Evolutionary conservation across 2,888 invertebrate species (phyloP), one percentile per base, ranked within the genome.

Genomic region (Cactoblastis cactorum): DNA sequence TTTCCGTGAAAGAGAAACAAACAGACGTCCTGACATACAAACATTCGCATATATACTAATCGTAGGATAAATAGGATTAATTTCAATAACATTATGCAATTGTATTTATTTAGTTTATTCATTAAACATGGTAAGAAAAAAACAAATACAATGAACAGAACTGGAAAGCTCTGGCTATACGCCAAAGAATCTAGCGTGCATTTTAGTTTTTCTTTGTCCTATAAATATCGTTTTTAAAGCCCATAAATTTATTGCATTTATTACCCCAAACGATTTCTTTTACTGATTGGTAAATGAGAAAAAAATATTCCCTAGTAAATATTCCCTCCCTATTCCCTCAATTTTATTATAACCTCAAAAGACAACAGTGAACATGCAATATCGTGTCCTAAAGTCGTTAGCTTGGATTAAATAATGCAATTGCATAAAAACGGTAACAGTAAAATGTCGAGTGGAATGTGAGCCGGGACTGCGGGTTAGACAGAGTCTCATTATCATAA

Each of bases 381-480:
- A 15, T 43, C 43, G 28, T 43, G 43, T 28, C 15, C 4, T 3
- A 9, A 15, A 28, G 43, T 2, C 14, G 17, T 43, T 43, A 43
- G 17, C 9, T 17, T 32, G 43, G 28, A 32, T 17, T 43, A 43
- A 43, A 43, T 43, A 43, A 32, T 43, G 43, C 43, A 43, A 43
- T 43, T 43, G 28, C 43, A 43, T 43, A 43, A 43, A 43, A 43
- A 43, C 8, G 24, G 15, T 38, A 38, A n/a, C 28, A 43, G 11
- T 43, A 32, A 28, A 43, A 43, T 43, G 15, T 32, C 43, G 32
- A 28, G 43, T 43, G 15, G 32, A 43, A 17, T 37, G 37, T 8
- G 17, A 37, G 5, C 8, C 35, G 8, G 15, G 37, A 15, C 37
- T 37, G 4, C 37, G 2, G 15, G 37, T 8, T 9, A 11, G 35